Evolutionary conservation across 2,888 invertebrate genomes (phyloP), one percentile per base, ranked within the genome.

Genomic region (Diaperis boleti): DNA sequence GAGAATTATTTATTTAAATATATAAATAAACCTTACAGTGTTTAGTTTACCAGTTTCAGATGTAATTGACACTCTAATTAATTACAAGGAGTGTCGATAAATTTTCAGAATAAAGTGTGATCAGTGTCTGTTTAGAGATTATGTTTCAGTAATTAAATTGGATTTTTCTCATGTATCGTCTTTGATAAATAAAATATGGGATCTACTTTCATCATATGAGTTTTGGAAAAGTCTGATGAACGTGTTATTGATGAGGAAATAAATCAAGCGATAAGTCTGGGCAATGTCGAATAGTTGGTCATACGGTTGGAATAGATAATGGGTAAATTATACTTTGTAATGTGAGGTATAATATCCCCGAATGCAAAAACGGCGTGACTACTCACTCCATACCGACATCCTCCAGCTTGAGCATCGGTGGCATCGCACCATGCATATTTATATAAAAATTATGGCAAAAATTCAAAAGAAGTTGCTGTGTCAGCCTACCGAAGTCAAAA

Each of bases 281-380:
- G 41, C 39, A 44, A 62, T 65, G 62, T 65, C 41, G 62, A 57
- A 57, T 49, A 15, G 44, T 39, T 61, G 49, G 65, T 64, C 55
- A 65, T 67, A 72, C 69, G 65, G 69, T 64, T 64, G 64, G 74
- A 74, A 74, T 75, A 69, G 70, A 69, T 73, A 73, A 74, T 70
- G 71, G 66, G 61, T 66, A 67, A 74, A 75, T 75, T 75, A 75
- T 74, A 74, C 75, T 75, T 75, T 74, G 67, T 74, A 75, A 75
- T 74, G 70, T 73, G 70, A 69, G 73, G 72, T 73, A 39, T 39
- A 72, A 74, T 73, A 70, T 70, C 47, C 57, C 69, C 47, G 62
- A 35, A 65, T 66, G 47, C 59, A 64, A 64, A 64, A 64, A 64
- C 64, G 49, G 37, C 41, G 63, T 52, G 63, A 59, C 18, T 39